Evolutionary conservation across 2,888 invertebrate species (phyloP), one percentile per base, ranked within the genome.

Genomic region (Keiferia lycopersicella): DNA sequence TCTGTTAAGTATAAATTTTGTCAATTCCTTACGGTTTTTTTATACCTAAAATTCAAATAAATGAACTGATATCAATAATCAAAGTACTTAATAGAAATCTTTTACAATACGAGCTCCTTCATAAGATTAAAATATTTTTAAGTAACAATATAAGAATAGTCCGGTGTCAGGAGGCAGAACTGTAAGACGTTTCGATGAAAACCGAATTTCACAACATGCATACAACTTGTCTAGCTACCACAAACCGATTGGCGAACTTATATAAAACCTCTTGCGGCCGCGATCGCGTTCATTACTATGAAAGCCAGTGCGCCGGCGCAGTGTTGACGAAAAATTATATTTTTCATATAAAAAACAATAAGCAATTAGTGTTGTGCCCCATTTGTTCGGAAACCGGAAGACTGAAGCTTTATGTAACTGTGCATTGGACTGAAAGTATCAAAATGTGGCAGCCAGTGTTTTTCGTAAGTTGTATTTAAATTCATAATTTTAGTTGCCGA

Each of bases 261-360:
- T 86, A 91, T 91, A 90, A 88, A 88, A 81, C 76, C 79, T 74
- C 77, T 81, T 71, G 75, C 79, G 76, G 76, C 77, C 67, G 78
- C 76, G 81, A 77, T 73, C 81, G 85, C 80, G 73, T 79, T 79
- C 82, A 85, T 83, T 87, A 83, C 76, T 81, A 78, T 77, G 79
- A 76, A 76, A 70, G 67, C 79, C 74, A 72, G 74, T 72, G 78
- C 81, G 83, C 83, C 75, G 73, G 80, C 80, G 82, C 83, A 79
- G 81, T 82, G 74, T 70, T 75, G 69, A 71, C 69, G 74, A 72
- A 75, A 34, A 72, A 71, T 73, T 73, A 75, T 71, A 73, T 75
- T 61, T 14, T 30, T 39, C 30, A 14, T 38, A 16, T 65, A 77
- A 73, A 75, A 78, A 34, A 56, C 51, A 62, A 65, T 63, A 64